A percentile compares a stretch with the other conserved stretches of the same genome.
Conservation (phyloP, 1,140 invertebrate species). For the Drosophila pseudoananassae region DNA sequence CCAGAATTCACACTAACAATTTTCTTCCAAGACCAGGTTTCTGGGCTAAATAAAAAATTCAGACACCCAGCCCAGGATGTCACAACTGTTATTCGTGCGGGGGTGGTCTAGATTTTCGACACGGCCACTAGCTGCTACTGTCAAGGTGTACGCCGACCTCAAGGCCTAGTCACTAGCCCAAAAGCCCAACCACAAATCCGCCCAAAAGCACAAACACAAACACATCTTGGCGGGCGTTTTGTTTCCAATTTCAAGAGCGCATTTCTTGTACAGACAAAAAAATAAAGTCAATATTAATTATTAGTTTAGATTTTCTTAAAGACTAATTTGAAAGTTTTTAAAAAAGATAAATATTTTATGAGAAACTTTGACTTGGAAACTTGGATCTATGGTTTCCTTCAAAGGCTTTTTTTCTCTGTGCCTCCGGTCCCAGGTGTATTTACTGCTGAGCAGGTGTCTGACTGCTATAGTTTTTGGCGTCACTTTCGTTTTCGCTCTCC, state of each 20-base stretch:
- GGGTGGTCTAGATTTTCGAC: conserved; percentile 51
- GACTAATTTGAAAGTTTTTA: too few relatives aligned
- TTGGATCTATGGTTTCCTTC: too few relatives aligned
- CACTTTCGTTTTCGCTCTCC: conserved; percentile 59
- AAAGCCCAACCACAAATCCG: conserved; percentile 30
- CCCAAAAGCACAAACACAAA: conserved; percentile 29
- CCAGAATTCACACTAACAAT: conserved; percentile 18
- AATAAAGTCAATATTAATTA: background rate
- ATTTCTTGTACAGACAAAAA: background rate
- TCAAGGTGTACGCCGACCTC: conserved; percentile 55
- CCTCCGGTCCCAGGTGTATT: conserved; percentile 4
- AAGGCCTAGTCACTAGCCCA: conserved; percentile 50
- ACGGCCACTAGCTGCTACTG: conserved; percentile 19
- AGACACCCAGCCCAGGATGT: conserved; percentile 24
- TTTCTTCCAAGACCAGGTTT: background rate
- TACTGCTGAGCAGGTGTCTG: conserved; percentile 57
- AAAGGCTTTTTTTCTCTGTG: background rate
- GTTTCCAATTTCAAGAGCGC: conserved; percentile 29
- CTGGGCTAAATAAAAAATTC: conserved; percentile 44
- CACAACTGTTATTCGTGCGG: conserved; percentile 8
- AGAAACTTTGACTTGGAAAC: too few relatives aligned
- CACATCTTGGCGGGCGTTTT: conserved; percentile 61
- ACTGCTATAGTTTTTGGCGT: conserved; percentile 58
- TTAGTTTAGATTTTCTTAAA: too few relatives aligned
- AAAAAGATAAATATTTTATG: too few relatives aligned